phyloP scores from a whole-genome alignment of 1,140 invertebrate genomes.

The Melanaphis sacchari region DNA sequence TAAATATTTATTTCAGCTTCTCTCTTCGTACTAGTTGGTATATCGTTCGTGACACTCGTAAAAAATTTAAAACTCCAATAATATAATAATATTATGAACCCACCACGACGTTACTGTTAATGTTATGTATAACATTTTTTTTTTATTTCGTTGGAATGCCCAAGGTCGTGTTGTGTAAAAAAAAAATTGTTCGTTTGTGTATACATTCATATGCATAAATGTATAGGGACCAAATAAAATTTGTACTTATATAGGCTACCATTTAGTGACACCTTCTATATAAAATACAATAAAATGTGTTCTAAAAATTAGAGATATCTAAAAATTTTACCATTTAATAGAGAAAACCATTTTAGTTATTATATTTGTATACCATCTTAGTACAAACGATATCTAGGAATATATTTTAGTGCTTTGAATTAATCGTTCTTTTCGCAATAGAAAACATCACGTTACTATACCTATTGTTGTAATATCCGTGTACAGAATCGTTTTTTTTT shows the following conservation, averaged over 20 bases:
- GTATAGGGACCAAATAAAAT: not conserved
- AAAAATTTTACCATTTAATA: not conserved
- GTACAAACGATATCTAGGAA: not conserved
- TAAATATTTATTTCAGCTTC: constrained; percentile 5
- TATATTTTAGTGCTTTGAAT: not conserved
- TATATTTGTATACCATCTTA: not conserved
- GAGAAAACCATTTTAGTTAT: not conserved
- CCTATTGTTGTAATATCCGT: too few relatives aligned
- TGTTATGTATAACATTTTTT: not conserved
- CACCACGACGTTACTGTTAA: not conserved
- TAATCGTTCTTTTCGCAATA: not conserved
- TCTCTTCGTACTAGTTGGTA: not conserved
- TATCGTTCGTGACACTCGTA: constrained; percentile 9
- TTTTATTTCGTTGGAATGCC: not conserved
- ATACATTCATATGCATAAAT: not conserved
- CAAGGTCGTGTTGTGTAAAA: not conserved
- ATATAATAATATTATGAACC: not conserved
- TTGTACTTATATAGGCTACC: too few relatives aligned
- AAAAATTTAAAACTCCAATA: constrained; percentile 7
- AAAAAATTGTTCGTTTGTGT: not conserved
- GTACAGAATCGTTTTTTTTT: too few relatives aligned
- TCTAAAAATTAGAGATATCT: not conserved
- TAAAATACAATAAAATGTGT: not conserved
- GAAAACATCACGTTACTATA: not conserved
- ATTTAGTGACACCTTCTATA: not conserved